Evolutionary conservation across 2,113 vertebrate species (phyloP).

Genomic region (Spheniscus mendiculus): DNA sequence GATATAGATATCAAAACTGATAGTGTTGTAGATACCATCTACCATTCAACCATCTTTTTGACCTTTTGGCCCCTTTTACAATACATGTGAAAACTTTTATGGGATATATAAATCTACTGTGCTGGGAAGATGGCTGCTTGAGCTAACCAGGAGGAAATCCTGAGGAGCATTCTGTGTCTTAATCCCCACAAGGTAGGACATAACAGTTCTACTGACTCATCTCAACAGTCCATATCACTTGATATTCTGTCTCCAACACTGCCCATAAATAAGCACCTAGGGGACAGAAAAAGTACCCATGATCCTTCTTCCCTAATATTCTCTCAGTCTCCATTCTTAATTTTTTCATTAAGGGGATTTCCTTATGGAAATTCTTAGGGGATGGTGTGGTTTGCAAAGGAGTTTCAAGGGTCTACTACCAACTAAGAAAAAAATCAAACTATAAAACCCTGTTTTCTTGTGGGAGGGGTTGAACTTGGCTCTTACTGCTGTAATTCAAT

Average conservation of each 20-base stretch:
- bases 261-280: background rate
- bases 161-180: background rate
- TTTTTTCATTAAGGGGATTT: background rate
- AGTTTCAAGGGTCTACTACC: background rate
- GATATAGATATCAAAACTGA: background rate
- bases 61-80: background rate
- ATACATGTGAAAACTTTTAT: background rate
- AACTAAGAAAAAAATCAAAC: accelerated
- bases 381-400: background rate
- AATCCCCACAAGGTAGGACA: background rate
- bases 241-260: background rate
- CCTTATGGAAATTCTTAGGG: background rate
- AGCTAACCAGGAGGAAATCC: background rate
- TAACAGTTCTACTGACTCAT: background rate
- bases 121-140: background rate
- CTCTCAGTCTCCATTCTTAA: background rate
- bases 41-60: background rate
- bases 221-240: accelerated
- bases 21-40: background rate
- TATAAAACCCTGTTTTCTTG: accelerated
- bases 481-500: background rate
- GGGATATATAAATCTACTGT: background rate
- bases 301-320: background rate
- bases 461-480: background rate
- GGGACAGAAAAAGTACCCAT: background rate